A percentile compares a stretch with the other conserved stretches of the same genome.
phyloP scores from a whole-genome alignment of 2,888 invertebrate genomes.

The Drosophila nr. perissopoda region DNA sequence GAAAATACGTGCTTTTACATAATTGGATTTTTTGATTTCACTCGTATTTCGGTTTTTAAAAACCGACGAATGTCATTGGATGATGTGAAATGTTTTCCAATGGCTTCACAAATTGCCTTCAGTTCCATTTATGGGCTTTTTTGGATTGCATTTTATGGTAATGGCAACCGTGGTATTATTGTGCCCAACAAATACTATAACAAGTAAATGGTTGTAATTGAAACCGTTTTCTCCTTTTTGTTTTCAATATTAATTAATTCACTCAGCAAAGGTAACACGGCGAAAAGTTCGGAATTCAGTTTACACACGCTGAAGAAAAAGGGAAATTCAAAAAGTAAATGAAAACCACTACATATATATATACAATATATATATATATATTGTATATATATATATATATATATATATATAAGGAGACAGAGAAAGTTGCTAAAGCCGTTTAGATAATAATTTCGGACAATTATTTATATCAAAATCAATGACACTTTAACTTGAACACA shows the following conservation, averaged over 20 bases:
- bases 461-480: not conserved
- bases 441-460: not conserved
- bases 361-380: not conserved
- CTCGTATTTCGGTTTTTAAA: conserved; percentile 40
- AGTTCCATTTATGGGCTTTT: conserved; percentile 37
- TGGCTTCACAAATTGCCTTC: conserved; percentile 55
- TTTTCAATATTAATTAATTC: conserved; percentile 30
- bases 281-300: conserved; percentile 8
- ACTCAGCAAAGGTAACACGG: conserved; percentile 1
- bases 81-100: conserved; percentile 61
- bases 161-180: not conserved
- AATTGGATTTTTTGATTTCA: conserved; percentile 69
- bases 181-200: conserved; percentile 2
- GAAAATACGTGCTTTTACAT: conserved; percentile 73
- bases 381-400: not conserved
- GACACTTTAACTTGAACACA: not conserved
- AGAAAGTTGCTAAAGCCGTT: not conserved
- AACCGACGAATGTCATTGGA: conserved; percentile 27
- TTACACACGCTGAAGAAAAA: too few species aligned
- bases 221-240: conserved; percentile 11
- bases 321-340: not conserved
- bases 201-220: conserved; percentile 35
- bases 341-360: not conserved
- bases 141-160: not conserved
- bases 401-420: not conserved